Evolutionary conservation across 2,113 vertebrate genomes (phyloP).

Genomic region (Cebus imitator): DNA sequence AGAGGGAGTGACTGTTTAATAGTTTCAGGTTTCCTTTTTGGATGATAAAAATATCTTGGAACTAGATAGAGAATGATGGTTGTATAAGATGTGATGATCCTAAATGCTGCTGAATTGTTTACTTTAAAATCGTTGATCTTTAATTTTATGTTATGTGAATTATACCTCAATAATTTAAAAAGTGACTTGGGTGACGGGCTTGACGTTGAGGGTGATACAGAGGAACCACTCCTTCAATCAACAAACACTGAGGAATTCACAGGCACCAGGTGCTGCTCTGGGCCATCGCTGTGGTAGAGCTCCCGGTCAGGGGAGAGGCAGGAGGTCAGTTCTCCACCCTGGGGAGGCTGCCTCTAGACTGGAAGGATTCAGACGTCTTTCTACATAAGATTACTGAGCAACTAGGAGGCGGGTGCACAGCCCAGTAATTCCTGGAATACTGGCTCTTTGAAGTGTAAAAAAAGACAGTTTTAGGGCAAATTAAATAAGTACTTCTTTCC

Average conservation of each 20-base stretch:
- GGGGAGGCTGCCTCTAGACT: neutral
- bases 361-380: neutral
- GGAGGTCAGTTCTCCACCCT: neutral
- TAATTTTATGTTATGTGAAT: neutral
- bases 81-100: neutral
- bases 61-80: neutral
- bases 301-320: neutral
- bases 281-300: rapidly evolving
- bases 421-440: neutral
- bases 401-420: neutral
- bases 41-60: neutral
- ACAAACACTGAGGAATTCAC: neutral
- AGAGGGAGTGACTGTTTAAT: too few relatives aligned
- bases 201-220: neutral
- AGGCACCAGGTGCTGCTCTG: neutral
- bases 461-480: slow-evolving; percentile 58
- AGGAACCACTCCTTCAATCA: neutral
- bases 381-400: neutral
- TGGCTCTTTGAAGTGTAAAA: neutral
- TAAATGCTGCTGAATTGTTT: neutral
- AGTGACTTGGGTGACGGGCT: neutral
- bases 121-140: neutral
- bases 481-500: slow-evolving; percentile 44
- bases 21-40: neutral
- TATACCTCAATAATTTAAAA: neutral